Evolutionary conservation across 1,140 invertebrate species (phyloP), one percentile per base, ranked within the genome.

Genomic region (Agraylea sexmaculata): DNA sequence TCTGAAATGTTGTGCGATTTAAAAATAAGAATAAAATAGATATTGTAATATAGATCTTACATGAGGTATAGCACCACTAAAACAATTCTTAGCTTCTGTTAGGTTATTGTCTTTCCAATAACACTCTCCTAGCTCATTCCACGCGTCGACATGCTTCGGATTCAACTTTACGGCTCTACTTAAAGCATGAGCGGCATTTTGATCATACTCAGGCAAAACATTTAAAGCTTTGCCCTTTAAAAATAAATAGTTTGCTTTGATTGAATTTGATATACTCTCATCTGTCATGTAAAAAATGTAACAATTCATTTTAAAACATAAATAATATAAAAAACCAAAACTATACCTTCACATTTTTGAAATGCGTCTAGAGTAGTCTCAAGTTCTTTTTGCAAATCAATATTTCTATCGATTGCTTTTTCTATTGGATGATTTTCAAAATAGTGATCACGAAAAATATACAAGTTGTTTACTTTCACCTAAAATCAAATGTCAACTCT

Each of bases 61-160:
- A 69, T 87, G 76, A 57, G 77, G 77, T 22, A 90, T 61, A 46
- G 85, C 84, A 47, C 80, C 80, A 51, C 77, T 70, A 64, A 91
- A 91, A 61, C 87, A 91, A 53, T 83, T 86, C 53, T 80, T 83
- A 2, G 87, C 85, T 49, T 83, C 78, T 49, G 75, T 67, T 17
- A 88, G 66, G 55, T 89, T 82, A 52, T 80, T 74, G 58, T 84
- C 84, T 58, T 90, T 90, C 78, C 84, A 90, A 59, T 87, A 88
- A 58, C 82, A 87, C 59, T 89, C 85, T 4, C 87, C 88, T 7
- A 93, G 66, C 56, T 89, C 80, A 57, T 90, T 90, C 87, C 87
- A 92, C 4, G 86, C 87, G 42, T 85, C 79, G 1, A 83, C 71
- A 38, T 82, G 63, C 47, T 79, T 81, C 10, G 85, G 85, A 56